Evolutionary conservation across 2,113 vertebrate species (phyloP), one percentile per base, ranked within the genome.

Genomic region (Eleginops maclovinus): DNA sequence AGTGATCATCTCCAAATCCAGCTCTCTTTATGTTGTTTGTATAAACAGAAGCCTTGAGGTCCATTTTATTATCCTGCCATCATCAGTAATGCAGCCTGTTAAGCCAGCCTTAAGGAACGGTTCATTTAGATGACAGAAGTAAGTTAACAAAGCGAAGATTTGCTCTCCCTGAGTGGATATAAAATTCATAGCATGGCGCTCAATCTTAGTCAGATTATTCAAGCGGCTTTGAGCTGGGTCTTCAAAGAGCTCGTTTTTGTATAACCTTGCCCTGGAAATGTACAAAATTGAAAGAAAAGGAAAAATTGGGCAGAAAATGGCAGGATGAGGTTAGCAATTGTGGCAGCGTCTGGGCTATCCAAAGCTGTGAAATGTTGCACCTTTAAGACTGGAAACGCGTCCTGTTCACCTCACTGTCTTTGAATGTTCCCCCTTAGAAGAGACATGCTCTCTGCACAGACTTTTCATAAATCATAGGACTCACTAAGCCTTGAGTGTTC

Each of bases 81-180:
- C 86, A 88, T 93, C 90, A 86, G 85, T 74, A 67, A 69, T 50
- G 76, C 54, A 68, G 75, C 66, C 81, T 53, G 56, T 53, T 81
- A 69, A 81, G 74, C 82, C 78, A 84, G 88, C 87, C 84, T 84
- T 63, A 72, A 92, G 89, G 77, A 89, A 91, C 51, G 80, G 84
- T 88, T 92, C 46, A 93, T 93, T 92, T 88, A 89, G 82, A 91
- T 79, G 91, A 91, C 93, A 91, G 90, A 76, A 85, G 84, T 70
- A 84, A 90, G 90, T 92, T 93, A 92, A 88, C 90, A 59, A 78
- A 58, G 80, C 66, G 82, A 88, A 86, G 84, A 90, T 92, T 89
- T 91, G 81, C 83, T 88, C 78, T 88, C 89, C 88, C 90, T 59
- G 84, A 88, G 91, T 89, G 90, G 84, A 93, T 88, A 91, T 91